Evolutionary conservation across 2,113 vertebrate species (phyloP).

Genomic region (Potamarius usumacintae): DNA sequence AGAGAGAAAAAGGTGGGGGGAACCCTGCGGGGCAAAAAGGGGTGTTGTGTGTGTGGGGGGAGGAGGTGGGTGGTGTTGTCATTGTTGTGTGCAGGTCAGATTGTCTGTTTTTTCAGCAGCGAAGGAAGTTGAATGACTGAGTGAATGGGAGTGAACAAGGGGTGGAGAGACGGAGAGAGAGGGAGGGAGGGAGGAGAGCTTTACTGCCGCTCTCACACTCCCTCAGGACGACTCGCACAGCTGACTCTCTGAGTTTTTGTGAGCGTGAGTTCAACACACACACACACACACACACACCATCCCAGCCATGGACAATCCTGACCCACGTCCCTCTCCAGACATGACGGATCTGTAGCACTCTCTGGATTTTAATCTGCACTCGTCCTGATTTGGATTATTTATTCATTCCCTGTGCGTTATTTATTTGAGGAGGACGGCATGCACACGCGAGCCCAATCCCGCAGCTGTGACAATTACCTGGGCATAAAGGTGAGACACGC

Average conservation of each 20-base stretch:
- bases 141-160: constrained; percentile 67
- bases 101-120: constrained; percentile 64
- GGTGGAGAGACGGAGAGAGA: constrained; percentile 28
- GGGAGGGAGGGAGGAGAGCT: constrained; percentile 58
- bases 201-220: constrained; percentile 71
- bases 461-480: constrained; percentile 71
- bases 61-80: constrained; percentile 20
- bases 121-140: constrained; percentile 74
- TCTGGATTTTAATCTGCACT: constrained; percentile 40
- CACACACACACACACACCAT: constrained; percentile 2
- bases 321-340: neutral
- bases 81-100: constrained; percentile 60
- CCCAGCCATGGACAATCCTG: constrained; percentile 17
- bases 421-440: constrained; percentile 62
- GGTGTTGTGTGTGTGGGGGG: constrained; percentile 43
- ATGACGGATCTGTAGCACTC: neutral
- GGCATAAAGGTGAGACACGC: constrained; percentile 72
- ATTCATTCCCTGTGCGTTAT: constrained; percentile 24
- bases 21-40: constrained; percentile 60
- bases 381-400: constrained; percentile 33
- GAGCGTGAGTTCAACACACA: constrained; percentile 6
- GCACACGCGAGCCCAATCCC: constrained; percentile 73
- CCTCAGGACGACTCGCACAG: constrained; percentile 52
- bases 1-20: constrained; percentile 39
- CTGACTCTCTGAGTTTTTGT: constrained; percentile 16